Evolutionary conservation across 1,140 invertebrate genomes (phyloP).

Genomic region (Drosophila repleta): DNA sequence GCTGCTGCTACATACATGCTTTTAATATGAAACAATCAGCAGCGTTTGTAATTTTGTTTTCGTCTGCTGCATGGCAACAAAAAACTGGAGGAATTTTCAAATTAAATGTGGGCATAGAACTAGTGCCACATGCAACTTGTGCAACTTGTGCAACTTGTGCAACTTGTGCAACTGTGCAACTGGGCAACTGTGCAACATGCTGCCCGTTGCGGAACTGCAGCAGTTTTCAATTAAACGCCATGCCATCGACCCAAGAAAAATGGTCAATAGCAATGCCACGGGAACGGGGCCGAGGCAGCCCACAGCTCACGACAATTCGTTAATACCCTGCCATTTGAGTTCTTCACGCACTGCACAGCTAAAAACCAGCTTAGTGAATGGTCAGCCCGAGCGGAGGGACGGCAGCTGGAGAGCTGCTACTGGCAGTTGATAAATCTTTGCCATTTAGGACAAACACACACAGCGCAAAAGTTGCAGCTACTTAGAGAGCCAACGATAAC

Average conservation of each 20-base stretch:
- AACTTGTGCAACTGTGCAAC: constrained; percentile 29
- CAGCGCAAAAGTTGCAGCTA: constrained; percentile 67
- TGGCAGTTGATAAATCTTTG: constrained; percentile 69
- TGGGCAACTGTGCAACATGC: constrained; percentile 13
- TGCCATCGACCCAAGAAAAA: constrained; percentile 60
- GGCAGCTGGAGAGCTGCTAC: constrained; percentile 27
- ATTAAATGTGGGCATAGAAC: constrained; percentile 73
- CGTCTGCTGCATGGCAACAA: constrained; percentile 37
- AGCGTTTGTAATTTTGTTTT: constrained; percentile 76
- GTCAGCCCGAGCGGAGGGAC: not conserved
- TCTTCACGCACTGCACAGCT: constrained; percentile 66
- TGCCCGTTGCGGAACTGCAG: constrained; percentile 40
- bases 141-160: too few relatives aligned
- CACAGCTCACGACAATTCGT: constrained; percentile 73
- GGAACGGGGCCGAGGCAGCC: not conserved
- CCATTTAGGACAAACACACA: constrained; percentile 70
- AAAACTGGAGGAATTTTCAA: constrained; percentile 70
- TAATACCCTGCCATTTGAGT: constrained; percentile 80
- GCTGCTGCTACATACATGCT: constrained; percentile 55
- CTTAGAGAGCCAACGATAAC: constrained; percentile 52
- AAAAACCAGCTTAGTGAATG: constrained; percentile 19
- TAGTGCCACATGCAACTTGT: constrained; percentile 11
- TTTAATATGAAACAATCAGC: constrained; percentile 79
- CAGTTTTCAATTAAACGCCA: constrained; percentile 78
- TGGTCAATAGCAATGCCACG: constrained; percentile 40